Conservation (phyloP, 2,113 vertebrate species). For the Ciconia boyciana region DNA sequence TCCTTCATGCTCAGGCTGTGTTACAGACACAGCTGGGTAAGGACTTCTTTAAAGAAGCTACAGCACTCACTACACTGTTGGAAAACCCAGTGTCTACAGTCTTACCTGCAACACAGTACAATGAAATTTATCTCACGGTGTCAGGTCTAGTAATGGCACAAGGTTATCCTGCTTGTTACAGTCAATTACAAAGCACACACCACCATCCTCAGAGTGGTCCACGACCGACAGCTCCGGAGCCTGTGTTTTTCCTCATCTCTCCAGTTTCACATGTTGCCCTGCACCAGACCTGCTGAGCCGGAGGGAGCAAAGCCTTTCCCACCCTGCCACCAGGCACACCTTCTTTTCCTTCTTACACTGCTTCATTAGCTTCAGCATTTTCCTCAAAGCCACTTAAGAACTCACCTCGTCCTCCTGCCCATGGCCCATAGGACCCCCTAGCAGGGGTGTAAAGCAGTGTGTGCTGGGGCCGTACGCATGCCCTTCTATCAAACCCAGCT, state of each 20-base stretch:
- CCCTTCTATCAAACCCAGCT: not conserved
- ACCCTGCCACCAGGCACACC: not conserved
- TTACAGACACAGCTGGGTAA: not conserved
- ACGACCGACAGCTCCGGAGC: accelerated
- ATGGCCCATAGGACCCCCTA: accelerated
- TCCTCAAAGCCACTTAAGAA: not conserved
- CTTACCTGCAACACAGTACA: not conserved
- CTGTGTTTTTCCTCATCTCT: not conserved
- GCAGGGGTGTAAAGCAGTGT: accelerated
- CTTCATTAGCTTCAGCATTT: not conserved
- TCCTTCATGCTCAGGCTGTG: not conserved
- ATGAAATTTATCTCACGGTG: not conserved
- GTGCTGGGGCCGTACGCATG: accelerated
- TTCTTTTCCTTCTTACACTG: not conserved
- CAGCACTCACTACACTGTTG: not conserved
- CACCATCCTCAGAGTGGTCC: not conserved
- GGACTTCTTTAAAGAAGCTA: not conserved
- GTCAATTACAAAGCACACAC: too few relatives aligned
- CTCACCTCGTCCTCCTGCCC: not conserved
- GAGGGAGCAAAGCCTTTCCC: not conserved
- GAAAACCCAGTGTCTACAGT: not conserved
- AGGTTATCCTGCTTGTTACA: too few relatives aligned
- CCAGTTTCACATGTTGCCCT: not conserved
- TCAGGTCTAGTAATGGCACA: not conserved
- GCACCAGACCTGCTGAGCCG: not conserved